A percentile compares a stretch with the other conserved stretches of the same genome.
Evolutionary conservation across 2,888 invertebrate species (phyloP).

Genomic region (Drepanosiphum platanoidis): DNA sequence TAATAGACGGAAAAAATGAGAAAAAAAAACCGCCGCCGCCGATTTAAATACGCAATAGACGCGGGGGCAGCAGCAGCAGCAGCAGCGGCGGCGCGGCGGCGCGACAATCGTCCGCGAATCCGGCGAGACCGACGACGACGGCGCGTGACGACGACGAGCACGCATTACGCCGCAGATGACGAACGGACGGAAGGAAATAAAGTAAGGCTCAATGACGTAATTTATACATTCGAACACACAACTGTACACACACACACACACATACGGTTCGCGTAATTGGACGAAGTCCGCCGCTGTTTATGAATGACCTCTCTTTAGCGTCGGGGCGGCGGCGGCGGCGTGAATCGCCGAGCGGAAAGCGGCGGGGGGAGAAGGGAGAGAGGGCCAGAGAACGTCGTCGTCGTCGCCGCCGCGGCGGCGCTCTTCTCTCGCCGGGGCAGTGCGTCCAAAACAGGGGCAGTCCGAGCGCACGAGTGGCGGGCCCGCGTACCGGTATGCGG

Average conservation of each 20-base stretch:
- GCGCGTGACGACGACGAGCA: too few species aligned
- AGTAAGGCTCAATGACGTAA: conserved; percentile 35
- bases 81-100: too few species aligned
- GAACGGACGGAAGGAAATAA: neutral
- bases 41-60: too few species aligned
- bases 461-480: neutral
- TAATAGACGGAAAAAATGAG: too few species aligned
- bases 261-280: conserved; percentile 13
- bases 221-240: conserved; percentile 26
- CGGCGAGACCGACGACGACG: too few species aligned
- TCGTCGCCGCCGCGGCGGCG: too few species aligned
- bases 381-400: neutral
- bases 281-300: conserved; percentile 32
- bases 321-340: neutral
- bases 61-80: too few species aligned
- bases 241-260: neutral
- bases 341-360: neutral
- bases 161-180: too few species aligned
- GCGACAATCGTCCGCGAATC: too few species aligned
- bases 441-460: conserved; percentile 37
- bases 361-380: neutral
- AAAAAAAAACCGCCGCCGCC: too few species aligned
- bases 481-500: conserved; percentile 43
- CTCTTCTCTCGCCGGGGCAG: neutral
- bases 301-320: conserved; percentile 59